These are phyloP conservation scores for Eueides isabella DNA, from an alignment of 1,140 invertebrate genomes.

Conservation along the genomic window DNA sequence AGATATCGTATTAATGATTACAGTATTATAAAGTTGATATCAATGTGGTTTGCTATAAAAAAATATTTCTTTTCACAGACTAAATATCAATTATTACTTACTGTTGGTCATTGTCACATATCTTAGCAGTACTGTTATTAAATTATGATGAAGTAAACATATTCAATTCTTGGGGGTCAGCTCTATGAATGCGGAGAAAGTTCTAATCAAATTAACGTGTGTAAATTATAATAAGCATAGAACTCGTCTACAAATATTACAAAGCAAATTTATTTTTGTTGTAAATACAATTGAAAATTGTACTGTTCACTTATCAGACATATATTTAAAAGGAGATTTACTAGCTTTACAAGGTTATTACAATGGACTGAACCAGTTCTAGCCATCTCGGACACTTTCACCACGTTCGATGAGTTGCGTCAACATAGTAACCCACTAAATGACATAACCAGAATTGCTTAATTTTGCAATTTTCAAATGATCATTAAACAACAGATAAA, in stretches of 20 bases:
- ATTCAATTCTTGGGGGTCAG: neutral
- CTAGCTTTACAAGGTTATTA: conserved; percentile 1
- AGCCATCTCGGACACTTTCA: conserved; percentile 57
- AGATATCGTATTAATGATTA: neutral
- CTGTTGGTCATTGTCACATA: neutral
- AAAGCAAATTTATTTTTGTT: neutral
- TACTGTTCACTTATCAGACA: neutral
- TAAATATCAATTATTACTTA: neutral
- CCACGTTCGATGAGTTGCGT: conserved; percentile 47
- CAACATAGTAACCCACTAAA: conserved; percentile 51
- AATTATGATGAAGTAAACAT: neutral
- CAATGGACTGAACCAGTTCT: conserved; percentile 45
- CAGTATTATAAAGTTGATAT: no score
- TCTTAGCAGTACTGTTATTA: neutral
- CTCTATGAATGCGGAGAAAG: neutral
- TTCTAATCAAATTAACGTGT: neutral
- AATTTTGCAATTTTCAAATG: conserved; percentile 26
- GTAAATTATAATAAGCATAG: neutral
- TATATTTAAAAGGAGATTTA: neutral
- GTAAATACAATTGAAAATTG: neutral
- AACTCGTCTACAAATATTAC: neutral
- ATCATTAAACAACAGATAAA: no score
- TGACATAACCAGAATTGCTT: conserved; percentile 22
- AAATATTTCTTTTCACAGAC: neutral
- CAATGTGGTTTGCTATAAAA: neutral